phyloP scores from a whole-genome alignment of 2,888 invertebrate genomes.

The Thera britannica region DNA sequence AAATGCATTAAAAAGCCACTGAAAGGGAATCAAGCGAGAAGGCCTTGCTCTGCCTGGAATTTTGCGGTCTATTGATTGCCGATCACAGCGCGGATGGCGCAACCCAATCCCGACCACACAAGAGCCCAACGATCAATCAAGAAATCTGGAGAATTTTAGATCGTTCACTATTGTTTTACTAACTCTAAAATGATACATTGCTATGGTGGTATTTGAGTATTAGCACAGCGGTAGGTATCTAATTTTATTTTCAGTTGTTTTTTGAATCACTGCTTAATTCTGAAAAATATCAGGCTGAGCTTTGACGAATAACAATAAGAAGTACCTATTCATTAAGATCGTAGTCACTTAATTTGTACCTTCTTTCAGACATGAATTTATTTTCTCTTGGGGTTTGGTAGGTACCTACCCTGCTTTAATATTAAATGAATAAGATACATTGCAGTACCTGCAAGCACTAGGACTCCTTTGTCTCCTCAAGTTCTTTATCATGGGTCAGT shows the following conservation, averaged over 20 bases:
- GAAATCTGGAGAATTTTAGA: neutral
- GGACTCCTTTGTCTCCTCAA: slow-evolving; percentile 67
- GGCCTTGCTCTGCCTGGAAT: slow-evolving; percentile 14
- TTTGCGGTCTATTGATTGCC: slow-evolving; percentile 22
- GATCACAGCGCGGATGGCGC: slow-evolving; percentile 17
- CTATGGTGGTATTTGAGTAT: no score
- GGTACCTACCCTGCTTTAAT: neutral
- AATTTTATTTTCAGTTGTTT: no score
- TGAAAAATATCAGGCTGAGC: no score
- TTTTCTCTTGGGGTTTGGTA: neutral
- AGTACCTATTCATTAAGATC: no score
- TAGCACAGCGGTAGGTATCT: no score
- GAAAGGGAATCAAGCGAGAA: slow-evolving; percentile 14
- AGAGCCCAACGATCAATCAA: neutral
- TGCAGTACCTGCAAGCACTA: slow-evolving; percentile 40
- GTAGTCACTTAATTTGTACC: no score
- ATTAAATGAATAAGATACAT: neutral
- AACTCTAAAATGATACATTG: no score
- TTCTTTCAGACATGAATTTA: no score
- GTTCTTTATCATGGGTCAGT: slow-evolving; percentile 73
- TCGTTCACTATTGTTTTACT: no score
- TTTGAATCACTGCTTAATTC: no score
- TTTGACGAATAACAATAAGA: no score
- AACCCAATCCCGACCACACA: slow-evolving; percentile 13
- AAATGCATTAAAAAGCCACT: slow-evolving; percentile 1